These are phyloP conservation scores for Drosophila arawakana DNA, from an alignment of 1,140 invertebrate species.

Conservation along the genomic window DNA sequence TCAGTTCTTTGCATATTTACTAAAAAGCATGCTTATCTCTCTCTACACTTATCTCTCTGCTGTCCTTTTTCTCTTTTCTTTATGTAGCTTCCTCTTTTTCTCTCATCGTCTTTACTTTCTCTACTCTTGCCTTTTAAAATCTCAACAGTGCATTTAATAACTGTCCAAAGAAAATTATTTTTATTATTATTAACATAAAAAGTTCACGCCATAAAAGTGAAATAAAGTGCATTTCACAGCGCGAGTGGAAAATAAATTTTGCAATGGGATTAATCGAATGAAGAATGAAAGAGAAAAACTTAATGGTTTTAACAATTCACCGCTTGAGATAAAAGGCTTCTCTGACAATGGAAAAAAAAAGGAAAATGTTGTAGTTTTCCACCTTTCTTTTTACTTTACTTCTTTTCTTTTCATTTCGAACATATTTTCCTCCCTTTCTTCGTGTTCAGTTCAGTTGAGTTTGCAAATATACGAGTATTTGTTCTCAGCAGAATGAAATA, in stretches of 20 bases:
- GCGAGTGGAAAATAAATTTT: not conserved
- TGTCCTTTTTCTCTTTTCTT: too few species aligned
- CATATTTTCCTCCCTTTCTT: not conserved
- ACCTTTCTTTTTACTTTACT: not conserved
- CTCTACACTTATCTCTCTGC: too few species aligned
- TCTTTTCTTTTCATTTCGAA: not conserved
- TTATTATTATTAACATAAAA: not conserved
- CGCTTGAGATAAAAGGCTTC: constrained; percentile 1
- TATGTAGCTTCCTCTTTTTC: not conserved
- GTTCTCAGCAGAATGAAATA: constrained; percentile 15
- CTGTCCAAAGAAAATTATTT: not conserved
- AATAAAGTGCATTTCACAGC: not conserved
- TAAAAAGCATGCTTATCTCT: too few species aligned
- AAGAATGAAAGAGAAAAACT: not conserved
- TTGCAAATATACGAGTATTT: constrained; percentile 11
- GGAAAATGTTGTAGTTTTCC: not conserved
- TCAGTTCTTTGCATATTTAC: too few species aligned
- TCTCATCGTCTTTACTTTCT: not conserved
- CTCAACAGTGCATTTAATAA: not conserved
- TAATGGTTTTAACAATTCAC: constrained; percentile 34
- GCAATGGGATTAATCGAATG: constrained; percentile 8
- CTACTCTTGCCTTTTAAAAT: too few species aligned
- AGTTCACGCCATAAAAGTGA: not conserved
- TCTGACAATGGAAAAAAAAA: constrained; percentile 1
- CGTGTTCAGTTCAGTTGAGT: constrained; percentile 3